These are phyloP conservation scores for Brachionus rubens DNA, from an alignment of 1,140 invertebrate species.

Conservation along the genomic window DNA sequence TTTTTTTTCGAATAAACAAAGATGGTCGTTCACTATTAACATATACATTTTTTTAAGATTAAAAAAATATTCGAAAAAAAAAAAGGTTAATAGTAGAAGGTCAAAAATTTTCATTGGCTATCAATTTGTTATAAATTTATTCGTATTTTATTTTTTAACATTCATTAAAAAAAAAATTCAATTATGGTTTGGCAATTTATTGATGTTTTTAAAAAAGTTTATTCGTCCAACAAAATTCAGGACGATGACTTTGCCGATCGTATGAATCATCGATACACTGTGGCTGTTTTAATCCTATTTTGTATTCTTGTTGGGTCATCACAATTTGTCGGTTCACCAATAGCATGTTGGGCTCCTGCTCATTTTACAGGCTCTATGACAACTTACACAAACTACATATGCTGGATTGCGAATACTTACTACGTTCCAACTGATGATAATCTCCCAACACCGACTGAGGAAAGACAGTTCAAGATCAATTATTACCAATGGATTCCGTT, in stretches of 20 bases:
- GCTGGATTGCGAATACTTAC: conserved; percentile 63
- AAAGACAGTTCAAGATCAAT: neutral
- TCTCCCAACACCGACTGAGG: neutral
- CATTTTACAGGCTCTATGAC: conserved; percentile 50
- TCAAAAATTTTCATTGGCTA: too few species aligned
- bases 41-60: too few species aligned
- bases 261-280: conserved; percentile 50
- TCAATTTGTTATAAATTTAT: too few species aligned
- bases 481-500: conserved; percentile 48
- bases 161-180: too few species aligned
- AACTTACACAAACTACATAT: conserved; percentile 56
- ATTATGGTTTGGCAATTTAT: conserved; percentile 46
- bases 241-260: conserved; percentile 51
- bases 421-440: conserved; percentile 61
- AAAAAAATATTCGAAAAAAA: too few species aligned
- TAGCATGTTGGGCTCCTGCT: conserved; percentile 67
- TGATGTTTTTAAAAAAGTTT: conserved; percentile 19
- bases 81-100: too few species aligned
- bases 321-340: conserved; percentile 86
- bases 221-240: conserved; percentile 19
- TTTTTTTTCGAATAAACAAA: too few species aligned
- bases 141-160: too few species aligned
- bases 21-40: too few species aligned
- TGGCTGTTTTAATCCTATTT: conserved; percentile 80
- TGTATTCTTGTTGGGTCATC: conserved; percentile 80